Evolutionary conservation across 2,113 vertebrate species (phyloP).

Genomic region (Mobula hypostoma): DNA sequence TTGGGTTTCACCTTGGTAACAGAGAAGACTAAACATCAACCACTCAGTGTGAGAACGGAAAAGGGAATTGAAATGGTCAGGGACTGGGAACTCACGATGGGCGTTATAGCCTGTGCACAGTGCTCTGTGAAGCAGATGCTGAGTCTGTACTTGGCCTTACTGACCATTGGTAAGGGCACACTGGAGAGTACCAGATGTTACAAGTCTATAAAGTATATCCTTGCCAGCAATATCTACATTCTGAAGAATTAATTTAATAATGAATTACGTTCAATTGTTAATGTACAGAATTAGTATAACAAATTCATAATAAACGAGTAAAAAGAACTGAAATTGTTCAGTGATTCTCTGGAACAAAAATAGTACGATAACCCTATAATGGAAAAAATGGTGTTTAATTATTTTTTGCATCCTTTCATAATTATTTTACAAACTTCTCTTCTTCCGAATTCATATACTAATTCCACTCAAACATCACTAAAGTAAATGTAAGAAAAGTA

Average conservation of each 20-base stretch:
- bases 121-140: no score
- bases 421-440: not conserved
- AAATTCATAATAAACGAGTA: not conserved
- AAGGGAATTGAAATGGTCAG: no score
- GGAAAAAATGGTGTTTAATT: not conserved
- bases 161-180: no score
- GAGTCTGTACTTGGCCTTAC: no score
- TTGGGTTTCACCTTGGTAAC: no score
- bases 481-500: not conserved
- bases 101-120: no score
- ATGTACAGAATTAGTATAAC: not conserved
- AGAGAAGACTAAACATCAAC: no score
- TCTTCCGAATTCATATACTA: not conserved
- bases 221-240: no score
- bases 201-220: no score
- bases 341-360: not conserved
- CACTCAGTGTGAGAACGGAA: no score
- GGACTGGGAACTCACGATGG: no score
- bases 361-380: not conserved
- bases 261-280: not conserved
- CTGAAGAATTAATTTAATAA: not conserved
- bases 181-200: no score
- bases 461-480: not conserved
- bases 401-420: not conserved
- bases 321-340: not conserved